These are phyloP conservation scores for Tringa solitaria DNA, from an alignment of 2,113 vertebrate species.

Conservation along the genomic window DNA sequence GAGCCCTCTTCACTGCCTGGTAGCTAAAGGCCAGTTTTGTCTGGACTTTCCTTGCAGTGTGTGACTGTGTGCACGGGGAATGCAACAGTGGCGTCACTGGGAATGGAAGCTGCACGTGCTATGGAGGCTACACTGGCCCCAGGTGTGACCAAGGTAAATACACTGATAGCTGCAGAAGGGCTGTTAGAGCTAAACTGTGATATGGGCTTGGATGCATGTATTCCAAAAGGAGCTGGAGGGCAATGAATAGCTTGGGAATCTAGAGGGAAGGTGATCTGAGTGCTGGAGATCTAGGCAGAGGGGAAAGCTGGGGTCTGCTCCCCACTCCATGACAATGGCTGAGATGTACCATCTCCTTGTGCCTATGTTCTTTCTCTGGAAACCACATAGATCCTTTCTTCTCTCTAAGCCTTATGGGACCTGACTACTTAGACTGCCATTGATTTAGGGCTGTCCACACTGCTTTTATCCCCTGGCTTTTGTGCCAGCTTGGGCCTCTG, in stretches of 20 bases:
- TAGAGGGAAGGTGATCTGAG: neutral
- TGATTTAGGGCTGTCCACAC: neutral
- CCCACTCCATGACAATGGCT: neutral
- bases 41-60: conserved; percentile 72
- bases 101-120: conserved; percentile 85
- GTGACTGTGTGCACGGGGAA: conserved; percentile 83
- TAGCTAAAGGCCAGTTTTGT: neutral
- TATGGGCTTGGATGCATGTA: neutral
- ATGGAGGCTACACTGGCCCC: conserved; percentile 86
- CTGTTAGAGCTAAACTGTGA: neutral
- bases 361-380: neutral
- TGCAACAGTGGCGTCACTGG: conserved; percentile 80
- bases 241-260: neutral
- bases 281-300: neutral
- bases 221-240: neutral
- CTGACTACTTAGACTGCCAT: neutral
- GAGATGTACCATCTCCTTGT: neutral
- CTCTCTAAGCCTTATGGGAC: neutral
- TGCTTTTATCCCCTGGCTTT: neutral
- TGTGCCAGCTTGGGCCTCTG: neutral
- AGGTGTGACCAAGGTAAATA: conserved; percentile 85
- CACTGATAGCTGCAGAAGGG: neutral
- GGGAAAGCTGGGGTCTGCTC: neutral
- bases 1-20: neutral
- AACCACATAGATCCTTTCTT: neutral